A percentile compares a stretch with the other conserved stretches of the same genome.
Conservation (phyloP, 2,888 invertebrate genomes). For the Xestia xanthographa region DNA sequence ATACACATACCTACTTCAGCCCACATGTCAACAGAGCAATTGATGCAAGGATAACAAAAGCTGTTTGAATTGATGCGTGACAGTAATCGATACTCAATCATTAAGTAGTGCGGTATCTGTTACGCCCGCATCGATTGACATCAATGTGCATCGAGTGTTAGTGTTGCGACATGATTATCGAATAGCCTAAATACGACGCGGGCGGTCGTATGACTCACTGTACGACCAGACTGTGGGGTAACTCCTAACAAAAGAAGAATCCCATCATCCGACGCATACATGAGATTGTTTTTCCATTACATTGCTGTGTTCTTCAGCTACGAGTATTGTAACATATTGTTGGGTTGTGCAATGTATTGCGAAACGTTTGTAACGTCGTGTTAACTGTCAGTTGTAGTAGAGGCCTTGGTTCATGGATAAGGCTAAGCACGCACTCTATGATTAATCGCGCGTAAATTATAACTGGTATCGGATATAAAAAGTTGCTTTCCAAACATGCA, state of each 20-base stretch:
- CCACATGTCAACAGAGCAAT: slow-evolving; percentile 54
- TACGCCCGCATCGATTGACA: slow-evolving; percentile 80
- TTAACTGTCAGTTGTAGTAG: slow-evolving; percentile 42
- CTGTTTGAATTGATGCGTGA: slow-evolving; percentile 66
- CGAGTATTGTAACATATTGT: background rate
- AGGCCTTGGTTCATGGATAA: slow-evolving; percentile 57
- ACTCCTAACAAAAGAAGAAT: slow-evolving; percentile 21
- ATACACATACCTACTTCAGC: slow-evolving; percentile 25
- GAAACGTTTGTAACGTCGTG: slow-evolving; percentile 43
- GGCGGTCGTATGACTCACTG: slow-evolving; percentile 76
- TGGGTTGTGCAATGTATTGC: slow-evolving; percentile 45
- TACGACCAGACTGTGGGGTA: slow-evolving; percentile 28
- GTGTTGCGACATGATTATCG: slow-evolving; percentile 78
- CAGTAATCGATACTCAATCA: slow-evolving; percentile 72
- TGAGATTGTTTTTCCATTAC: slow-evolving; percentile 12
- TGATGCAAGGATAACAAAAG: slow-evolving; percentile 62
- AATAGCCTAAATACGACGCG: slow-evolving; percentile 78
- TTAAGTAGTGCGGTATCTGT: slow-evolving; percentile 72
- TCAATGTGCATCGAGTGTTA: slow-evolving; percentile 74
- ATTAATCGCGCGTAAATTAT: slow-evolving; percentile 47
- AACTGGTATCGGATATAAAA: slow-evolving; percentile 40
- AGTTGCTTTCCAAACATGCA: slow-evolving; percentile 38
- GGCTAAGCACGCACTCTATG: slow-evolving; percentile 53
- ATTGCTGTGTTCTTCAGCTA: slow-evolving; percentile 7
- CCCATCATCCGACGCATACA: background rate